Evolutionary conservation across 2,113 vertebrate species (phyloP), one percentile per base, ranked within the genome.

Genomic region (Trichomycterus rosablanca): DNA sequence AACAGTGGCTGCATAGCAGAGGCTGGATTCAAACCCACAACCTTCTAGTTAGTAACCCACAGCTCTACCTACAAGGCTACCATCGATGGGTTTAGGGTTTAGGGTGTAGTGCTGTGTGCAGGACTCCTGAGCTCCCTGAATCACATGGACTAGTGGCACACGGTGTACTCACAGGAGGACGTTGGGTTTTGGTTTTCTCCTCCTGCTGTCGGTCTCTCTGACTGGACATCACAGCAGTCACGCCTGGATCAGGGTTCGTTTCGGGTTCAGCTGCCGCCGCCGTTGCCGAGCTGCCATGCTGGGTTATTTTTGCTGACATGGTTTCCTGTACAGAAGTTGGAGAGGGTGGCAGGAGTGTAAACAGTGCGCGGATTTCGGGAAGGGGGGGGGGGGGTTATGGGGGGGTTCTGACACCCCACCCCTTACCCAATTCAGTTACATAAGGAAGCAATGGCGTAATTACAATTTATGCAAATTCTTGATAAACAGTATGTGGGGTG

Each of bases 291-390:
- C 16, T 11, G 28, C 10, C 56, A 35, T 37, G 37, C 18, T 14
- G 49, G 16, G 30, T 28, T 19, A 60, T 54, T 67, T 67, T 52
- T 28, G 66, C 50, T 46, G 66, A 61, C 57, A 67, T 67, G 22
- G 40, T 24, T n/a, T 14, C 16, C 51, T 35, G 16, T 12, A n/a
- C 2, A 40, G n/a, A 40, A n/a, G 4, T 40, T 9, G 12, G 26
- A 30, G 7, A 30, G 7, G 26, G 7, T 30, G 3, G 26, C 7
- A 30, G 3, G 26, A 30, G 3, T 30, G 26, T 30, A n/a, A 30
- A 30, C 7, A 30, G 26, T 30, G 26, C 3, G 3, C 3, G 3
- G 26, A 30, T 30, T 30, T 30, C n/a, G n/a, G n/a, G n/a, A n/a
- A n/a, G n/a, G n/a, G n/a, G n/a, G n/a, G n/a, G n/a, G n/a, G n/a